Base-by-base conservation (phyloP, 2,888 invertebrate genomes). In the Sarcophaga carnaria region DNA sequence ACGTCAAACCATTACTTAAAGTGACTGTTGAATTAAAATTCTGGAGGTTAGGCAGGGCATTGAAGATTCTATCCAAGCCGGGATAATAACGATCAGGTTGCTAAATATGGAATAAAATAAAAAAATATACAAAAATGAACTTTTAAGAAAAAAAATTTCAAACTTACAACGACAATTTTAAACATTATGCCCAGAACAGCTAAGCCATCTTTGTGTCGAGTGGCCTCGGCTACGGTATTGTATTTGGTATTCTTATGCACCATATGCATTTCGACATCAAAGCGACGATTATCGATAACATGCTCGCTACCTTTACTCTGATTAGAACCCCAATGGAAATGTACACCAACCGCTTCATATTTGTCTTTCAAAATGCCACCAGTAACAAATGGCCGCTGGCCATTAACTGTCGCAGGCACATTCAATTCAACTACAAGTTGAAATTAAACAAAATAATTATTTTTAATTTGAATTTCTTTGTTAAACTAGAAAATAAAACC, bases 311-410 rank as follows among this genome's bases (percentile, higher is more conserved):
- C 97, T 17, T 95, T 94, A 90, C 95, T 95, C 92, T 95, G 95
- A 90, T 94, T 95, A 87, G 95, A 95, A 5, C 95, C 93, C 97
- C 97, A 97, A 92, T 97, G 97, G 92, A 97, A 97, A 49, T 93
- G 93, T 0, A 92, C 37, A 4, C 84, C 82, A 2, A 90, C 86
- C 0, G 92, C 91, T 49, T 89, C 90, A 79, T 90, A 93, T 12
- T 66, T 78, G 5, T 87, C 89, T 2, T 54, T 84, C 4, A 91
- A 76, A 4, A 89, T 45, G 2, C 91, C 92, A 1, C 92, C 91
- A 0, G 79, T 88, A 17, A 93, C 89, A 17, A 69, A 90, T 0
- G 93, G 92, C 0, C 78, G 89, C 0, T 86, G 64, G 0, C 90
- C 89, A 67, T 91, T 91, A 1, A 66, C 67, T 10, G 91, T 91